Evolutionary conservation across 2,797 vertebrate genomes (phyloP).

Genomic region (Chloroceryle amazona): DNA sequence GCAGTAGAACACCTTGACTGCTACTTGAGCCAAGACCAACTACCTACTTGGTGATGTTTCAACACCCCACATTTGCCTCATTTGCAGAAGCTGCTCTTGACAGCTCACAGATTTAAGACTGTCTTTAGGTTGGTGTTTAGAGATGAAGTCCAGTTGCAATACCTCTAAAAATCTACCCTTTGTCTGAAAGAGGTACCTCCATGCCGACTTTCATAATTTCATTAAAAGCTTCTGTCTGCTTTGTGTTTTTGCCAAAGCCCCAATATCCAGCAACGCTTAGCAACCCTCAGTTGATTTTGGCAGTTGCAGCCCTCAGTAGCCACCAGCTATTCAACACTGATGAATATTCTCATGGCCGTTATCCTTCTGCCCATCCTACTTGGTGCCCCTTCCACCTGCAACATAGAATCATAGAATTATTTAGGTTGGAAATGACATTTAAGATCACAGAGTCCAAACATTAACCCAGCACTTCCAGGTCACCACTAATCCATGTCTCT

Average conservation of each 20-base stretch:
- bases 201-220: neutral
- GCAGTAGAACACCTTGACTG: neutral
- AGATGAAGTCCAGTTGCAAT: neutral
- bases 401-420: neutral
- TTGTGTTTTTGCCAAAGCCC: neutral
- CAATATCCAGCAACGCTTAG: rapidly evolving
- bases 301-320: neutral
- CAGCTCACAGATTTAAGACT: neutral
- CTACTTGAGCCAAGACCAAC: neutral
- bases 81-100: neutral
- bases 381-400: neutral
- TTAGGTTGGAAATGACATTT: neutral
- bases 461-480: neutral
- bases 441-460: neutral
- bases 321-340: neutral
- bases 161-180: neutral
- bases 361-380: neutral
- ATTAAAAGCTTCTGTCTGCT: neutral
- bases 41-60: neutral
- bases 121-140: neutral
- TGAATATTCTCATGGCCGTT: neutral
- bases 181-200: neutral
- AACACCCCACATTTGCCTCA: neutral
- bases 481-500: neutral
- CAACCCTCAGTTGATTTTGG: neutral